phyloP scores from a whole-genome alignment of 1,140 invertebrate genomes.

The Caerostris darwini region DNA sequence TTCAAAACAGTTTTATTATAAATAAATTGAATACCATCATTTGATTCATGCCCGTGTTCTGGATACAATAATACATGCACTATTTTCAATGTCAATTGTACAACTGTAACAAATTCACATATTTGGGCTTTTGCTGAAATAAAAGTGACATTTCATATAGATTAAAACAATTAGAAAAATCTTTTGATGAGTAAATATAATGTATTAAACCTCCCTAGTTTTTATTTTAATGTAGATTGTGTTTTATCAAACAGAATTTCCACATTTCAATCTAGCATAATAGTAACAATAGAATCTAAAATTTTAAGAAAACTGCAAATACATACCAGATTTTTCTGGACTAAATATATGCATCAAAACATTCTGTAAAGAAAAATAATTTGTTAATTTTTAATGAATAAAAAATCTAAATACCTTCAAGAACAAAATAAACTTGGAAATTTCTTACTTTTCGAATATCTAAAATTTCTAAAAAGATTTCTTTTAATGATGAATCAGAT shows the following conservation, averaged over 20 bases:
- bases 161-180: not conserved
- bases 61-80: slow-evolving; percentile 53
- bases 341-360: slow-evolving; percentile 50
- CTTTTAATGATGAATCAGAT: slow-evolving; percentile 46
- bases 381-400: not conserved
- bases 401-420: not conserved
- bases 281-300: no score
- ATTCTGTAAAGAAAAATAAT: slow-evolving; percentile 29
- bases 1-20: not conserved
- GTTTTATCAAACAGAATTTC: no score
- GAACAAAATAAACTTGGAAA: not conserved
- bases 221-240: no score
- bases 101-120: slow-evolving; percentile 68
- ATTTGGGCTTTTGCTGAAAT: slow-evolving; percentile 65
- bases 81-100: slow-evolving; percentile 64
- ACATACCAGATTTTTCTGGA: slow-evolving; percentile 62
- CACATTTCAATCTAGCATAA: no score
- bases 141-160: not conserved
- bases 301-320: not conserved
- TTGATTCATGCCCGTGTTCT: not conserved
- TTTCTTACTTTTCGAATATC: slow-evolving; percentile 59
- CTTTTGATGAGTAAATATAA: no score
- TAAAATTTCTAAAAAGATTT: slow-evolving; percentile 60
- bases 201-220: no score
- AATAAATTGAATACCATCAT: slow-evolving; percentile 38